phyloP scores from a whole-genome alignment of 2,888 invertebrate species.

The Axea sp. region DNA sequence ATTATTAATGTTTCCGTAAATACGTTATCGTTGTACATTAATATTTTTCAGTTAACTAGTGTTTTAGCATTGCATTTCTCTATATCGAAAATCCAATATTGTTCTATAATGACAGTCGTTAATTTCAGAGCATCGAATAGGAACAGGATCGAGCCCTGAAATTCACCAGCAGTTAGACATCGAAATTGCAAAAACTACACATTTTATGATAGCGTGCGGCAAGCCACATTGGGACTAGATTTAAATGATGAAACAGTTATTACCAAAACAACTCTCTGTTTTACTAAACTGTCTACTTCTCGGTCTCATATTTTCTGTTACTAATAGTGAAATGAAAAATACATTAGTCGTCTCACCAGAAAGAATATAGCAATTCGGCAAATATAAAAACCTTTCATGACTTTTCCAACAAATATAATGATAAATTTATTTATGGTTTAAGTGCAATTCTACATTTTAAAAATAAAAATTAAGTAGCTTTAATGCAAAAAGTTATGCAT shows the following conservation, averaged over 20 bases:
- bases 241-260: conserved; percentile 63
- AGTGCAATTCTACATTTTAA: too few species aligned
- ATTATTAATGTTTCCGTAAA: neutral
- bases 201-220: conserved; percentile 50
- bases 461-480: too few species aligned
- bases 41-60: conserved; percentile 8
- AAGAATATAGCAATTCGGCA: conserved; percentile 27
- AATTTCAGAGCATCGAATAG: conserved; percentile 51
- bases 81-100: conserved; percentile 32
- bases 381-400: conserved; percentile 23
- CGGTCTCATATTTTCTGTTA: conserved; percentile 32
- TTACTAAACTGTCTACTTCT: conserved; percentile 37
- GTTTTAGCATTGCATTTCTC: conserved; percentile 15
- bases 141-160: conserved; percentile 29
- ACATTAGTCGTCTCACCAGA: conserved; percentile 19
- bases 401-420: conserved; percentile 21
- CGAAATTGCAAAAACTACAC: conserved; percentile 51
- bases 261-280: conserved; percentile 50
- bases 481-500: too few species aligned
- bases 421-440: conserved; percentile 14
- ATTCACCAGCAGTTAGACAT: conserved; percentile 42
- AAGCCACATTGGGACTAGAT: conserved; percentile 51
- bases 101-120: conserved; percentile 52
- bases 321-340: conserved; percentile 44
- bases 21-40: conserved; percentile 24